Evolutionary conservation across 1,140 invertebrate species (phyloP), one percentile per base, ranked within the genome.

Genomic region (Meteorus sp.): DNA sequence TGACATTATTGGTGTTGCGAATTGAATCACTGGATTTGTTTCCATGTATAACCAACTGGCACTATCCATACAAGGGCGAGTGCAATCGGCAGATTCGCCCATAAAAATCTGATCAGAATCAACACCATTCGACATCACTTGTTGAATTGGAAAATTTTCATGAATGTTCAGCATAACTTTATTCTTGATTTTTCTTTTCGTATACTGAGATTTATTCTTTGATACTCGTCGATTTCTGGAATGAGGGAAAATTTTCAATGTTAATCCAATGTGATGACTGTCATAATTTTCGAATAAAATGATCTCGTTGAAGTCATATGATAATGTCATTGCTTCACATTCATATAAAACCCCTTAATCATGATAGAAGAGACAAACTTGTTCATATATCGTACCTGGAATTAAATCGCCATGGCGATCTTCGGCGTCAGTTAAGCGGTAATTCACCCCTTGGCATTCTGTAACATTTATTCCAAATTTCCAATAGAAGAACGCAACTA

Each of bases 401-500:
- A 44, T 59, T 63, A 53, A 62, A 65, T 60, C 61, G 56, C 48
- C 60, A 59, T 20, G 66, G 62, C 54, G 50, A 56, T 67, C 60
- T 65, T 63, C 70, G 64, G 66, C 63, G 74, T 77, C 75, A 76
- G 74, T 77, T 75, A 56, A 76, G 70, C 39, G 73, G 69, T 57
- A 74, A 68, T 15, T 80, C 77, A 1, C 73, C 69, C 8, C 71
- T 70, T 1, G 71, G 70, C 23, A 64, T 73, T 63, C 81, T 78
- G 72, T 85, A 85, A 4, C 82, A 82, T 35, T 82, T 82, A 61
- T 86, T 86, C 88, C 88, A 90, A 7, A 88, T 84, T 62, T 89
- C 87, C 6, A 88, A 78, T 7, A 90, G 71, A 52, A 87, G 78
- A 11, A 89, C 85, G 41, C 85, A 85, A 5, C 86, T 88, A 68